Base-by-base conservation (phyloP, 92 coral and sea anemone species). In the Parazoanthus darwini region DNA sequence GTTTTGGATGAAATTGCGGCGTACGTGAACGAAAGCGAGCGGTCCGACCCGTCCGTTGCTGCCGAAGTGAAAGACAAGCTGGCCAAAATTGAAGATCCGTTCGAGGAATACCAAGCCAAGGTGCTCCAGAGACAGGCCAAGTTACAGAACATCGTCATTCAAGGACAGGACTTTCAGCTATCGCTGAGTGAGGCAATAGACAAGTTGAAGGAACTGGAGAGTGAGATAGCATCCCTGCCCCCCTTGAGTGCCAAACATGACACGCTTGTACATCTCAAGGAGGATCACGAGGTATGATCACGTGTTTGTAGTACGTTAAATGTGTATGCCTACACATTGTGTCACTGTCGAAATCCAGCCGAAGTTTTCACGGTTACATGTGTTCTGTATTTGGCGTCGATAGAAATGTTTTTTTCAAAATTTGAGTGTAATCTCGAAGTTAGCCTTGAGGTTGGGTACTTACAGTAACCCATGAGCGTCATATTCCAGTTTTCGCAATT, bases 211-310 rank as follows among this genome's bases (percentile, higher is more conserved):
- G 99, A 97, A 75, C 86, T 93, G 77, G 99, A 97, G 86, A 74
- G 79, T 35, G 88, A 89, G 66, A 79, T 92, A 22, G 82, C 83
- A 16, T 89, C 90, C 74, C 93, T 91, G 16, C 89, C 90, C 71
- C 95, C 98, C 38, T 92, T 97, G 38, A 95, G 90, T 79, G 95
- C 98, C 37, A 90, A 90, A 56, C 93, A 94, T 80, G 95, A 81
- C 36, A 90, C 92, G n/a, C 93, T 93, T 36, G 86, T 88, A 35
- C 96, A 88, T 8, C 98, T 93, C 80, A 94, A 97, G 86, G 97
- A 91, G 65, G 97, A 95, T 79, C 99, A 97, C 70, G 95, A 97
- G 99, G 99, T 97, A 91, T 58, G n/a, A 75, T 14, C 36, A 80
- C 50, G 77, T 82, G 74, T 18, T 71, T 38, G 20, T 16, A 50